These are phyloP conservation scores for Cyaniris semiargus DNA, from an alignment of 2,888 invertebrate genomes.

Conservation along the genomic window DNA sequence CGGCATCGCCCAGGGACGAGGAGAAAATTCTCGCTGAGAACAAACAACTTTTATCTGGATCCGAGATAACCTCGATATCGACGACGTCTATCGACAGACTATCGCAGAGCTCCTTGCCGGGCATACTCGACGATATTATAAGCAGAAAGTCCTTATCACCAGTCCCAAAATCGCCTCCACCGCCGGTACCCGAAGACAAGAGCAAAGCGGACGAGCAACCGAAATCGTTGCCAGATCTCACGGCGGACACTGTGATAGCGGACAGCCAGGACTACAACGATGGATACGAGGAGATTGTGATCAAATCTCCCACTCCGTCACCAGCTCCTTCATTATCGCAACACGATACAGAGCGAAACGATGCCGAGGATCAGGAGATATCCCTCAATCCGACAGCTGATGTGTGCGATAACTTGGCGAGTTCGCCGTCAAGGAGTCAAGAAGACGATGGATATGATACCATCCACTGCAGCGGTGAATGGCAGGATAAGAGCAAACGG, in stretches of 20 bases:
- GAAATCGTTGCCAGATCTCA: conserved; percentile 39
- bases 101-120: conserved; percentile 42
- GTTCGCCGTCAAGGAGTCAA: conserved; percentile 49
- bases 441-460: conserved; percentile 63
- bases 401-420: conserved; percentile 53
- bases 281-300: conserved; percentile 36
- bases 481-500: conserved; percentile 65
- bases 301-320: conserved; percentile 48
- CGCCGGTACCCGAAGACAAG: conserved; percentile 50
- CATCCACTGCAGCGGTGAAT: conserved; percentile 60
- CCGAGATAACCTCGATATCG: conserved; percentile 39
- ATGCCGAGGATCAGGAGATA: conserved; percentile 47
- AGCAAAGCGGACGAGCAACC: conserved; percentile 37
- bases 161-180: conserved; percentile 61
- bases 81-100: conserved; percentile 54
- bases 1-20: conserved; percentile 55
- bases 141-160: conserved; percentile 43
- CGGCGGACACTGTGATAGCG: conserved; percentile 22
- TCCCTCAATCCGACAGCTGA: conserved; percentile 52
- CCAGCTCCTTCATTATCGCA: conserved; percentile 46
- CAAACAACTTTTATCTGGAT: conserved; percentile 39
- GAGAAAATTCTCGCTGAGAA: conserved; percentile 37
- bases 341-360: conserved; percentile 49
- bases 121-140: conserved; percentile 36
- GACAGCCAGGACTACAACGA: conserved; percentile 35